Conservation (phyloP, 2,888 invertebrate species). For the Cyclophora punctaria region DNA sequence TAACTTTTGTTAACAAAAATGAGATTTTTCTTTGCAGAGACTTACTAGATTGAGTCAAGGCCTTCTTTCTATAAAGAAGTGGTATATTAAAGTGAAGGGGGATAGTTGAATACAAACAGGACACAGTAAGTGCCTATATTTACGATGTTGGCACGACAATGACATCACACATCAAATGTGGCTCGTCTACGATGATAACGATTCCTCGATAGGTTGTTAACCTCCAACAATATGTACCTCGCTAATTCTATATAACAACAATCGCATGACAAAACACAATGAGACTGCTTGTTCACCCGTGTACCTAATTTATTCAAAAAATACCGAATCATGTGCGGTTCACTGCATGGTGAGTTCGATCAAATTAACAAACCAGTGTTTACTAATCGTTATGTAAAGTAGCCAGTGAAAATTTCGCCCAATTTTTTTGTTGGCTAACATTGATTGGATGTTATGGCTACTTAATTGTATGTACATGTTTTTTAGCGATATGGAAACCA, state of each 20-base stretch:
- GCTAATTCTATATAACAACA: conserved; percentile 6
- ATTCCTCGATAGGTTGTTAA: conserved; percentile 47
- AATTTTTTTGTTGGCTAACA: conserved; percentile 30
- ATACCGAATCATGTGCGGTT: conserved; percentile 1
- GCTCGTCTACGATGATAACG: conserved; percentile 57
- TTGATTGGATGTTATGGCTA: conserved; percentile 9
- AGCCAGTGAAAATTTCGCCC: too few species aligned
- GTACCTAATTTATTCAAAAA: conserved; percentile 52
- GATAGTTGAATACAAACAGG: too few species aligned
- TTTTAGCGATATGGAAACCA: too few species aligned
- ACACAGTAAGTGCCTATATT: conserved; percentile 14
- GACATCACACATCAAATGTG: conserved; percentile 64
- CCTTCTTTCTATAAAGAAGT: too few species aligned
- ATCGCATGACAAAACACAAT: conserved; percentile 55
- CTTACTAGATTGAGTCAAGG: too few species aligned
- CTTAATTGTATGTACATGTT: too few species aligned
- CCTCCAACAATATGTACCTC: conserved; percentile 39
- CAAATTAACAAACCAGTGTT: conserved; percentile 31
- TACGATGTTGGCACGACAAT: conserved; percentile 50
- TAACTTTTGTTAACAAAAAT: too few species aligned
- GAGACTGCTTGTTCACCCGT: conserved; percentile 32
- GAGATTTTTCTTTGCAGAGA: too few species aligned
- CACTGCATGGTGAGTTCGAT: conserved; percentile 28
- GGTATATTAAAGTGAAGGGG: too few species aligned
- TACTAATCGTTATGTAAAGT: too few species aligned